Evolutionary conservation across 2,888 invertebrate species (phyloP).

Genomic region (Euclidia mi): DNA sequence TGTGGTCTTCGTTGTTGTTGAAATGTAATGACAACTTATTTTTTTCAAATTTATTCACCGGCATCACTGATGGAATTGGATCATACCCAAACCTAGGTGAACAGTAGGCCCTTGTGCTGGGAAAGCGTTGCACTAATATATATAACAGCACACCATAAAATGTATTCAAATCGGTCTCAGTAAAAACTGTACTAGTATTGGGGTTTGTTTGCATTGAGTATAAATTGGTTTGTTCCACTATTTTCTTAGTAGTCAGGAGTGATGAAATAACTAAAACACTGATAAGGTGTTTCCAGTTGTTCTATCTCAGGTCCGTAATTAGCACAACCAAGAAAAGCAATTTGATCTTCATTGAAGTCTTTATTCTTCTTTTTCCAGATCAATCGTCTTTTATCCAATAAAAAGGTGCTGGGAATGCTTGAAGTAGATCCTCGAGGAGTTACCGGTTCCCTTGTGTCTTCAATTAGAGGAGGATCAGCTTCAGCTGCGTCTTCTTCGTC

Average conservation of each 20-base stretch:
- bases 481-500: too few species aligned
- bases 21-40: conserved; percentile 31
- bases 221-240: conserved; percentile 3
- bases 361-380: neutral
- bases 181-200: conserved; percentile 31
- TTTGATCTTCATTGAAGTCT: too few species aligned
- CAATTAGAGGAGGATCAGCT: too few species aligned
- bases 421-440: too few species aligned
- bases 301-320: too few species aligned
- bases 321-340: too few species aligned
- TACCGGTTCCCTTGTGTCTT: too few species aligned
- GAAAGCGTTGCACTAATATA: conserved; percentile 34
- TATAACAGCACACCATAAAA: conserved; percentile 35
- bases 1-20: conserved; percentile 22
- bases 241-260: too few species aligned
- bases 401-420: too few species aligned
- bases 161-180: conserved; percentile 35
- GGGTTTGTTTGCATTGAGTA: conserved; percentile 29
- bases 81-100: conserved; percentile 33
- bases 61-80: conserved; percentile 22
- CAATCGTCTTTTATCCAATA: neutral
- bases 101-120: conserved; percentile 46
- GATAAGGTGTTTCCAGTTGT: too few species aligned
- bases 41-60: conserved; percentile 36
- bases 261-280: too few species aligned